Percentiles rank a stretch among this genome's conserved stretches.
phyloP scores from a whole-genome alignment of 2,888 invertebrate genomes.

The Limnephilus lunatus region DNA sequence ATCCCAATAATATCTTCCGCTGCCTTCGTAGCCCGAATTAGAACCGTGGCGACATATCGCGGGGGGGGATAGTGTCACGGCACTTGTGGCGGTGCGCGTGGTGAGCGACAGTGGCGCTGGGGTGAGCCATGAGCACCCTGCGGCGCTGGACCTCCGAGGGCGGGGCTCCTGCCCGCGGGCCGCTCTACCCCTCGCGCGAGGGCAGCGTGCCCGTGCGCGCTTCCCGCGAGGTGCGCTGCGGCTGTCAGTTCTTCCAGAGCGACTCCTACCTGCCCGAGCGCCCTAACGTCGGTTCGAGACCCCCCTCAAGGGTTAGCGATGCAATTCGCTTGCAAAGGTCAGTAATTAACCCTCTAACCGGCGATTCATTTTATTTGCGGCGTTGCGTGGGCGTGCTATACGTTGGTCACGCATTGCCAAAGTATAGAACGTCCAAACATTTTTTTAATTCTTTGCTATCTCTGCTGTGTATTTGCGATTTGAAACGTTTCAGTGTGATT shows the following conservation, averaged over 20 bases:
- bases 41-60: constrained; percentile 53
- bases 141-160: constrained; percentile 85
- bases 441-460: background rate
- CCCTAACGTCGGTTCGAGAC: constrained; percentile 36
- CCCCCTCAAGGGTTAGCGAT: constrained; percentile 40
- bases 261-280: constrained; percentile 88
- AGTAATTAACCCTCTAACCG: constrained; percentile 36
- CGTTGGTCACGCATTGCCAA: background rate
- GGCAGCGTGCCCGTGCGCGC: constrained; percentile 84
- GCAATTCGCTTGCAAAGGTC: constrained; percentile 51
- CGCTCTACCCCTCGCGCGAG: constrained; percentile 83
- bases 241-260: constrained; percentile 90
- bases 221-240: constrained; percentile 90
- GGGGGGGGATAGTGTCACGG: constrained; percentile 49
- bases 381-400: background rate
- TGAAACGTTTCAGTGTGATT: background rate
- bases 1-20: constrained; percentile 57
- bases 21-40: constrained; percentile 56
- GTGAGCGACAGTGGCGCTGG: constrained; percentile 8
- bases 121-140: constrained; percentile 70
- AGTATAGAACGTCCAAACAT: too few species aligned
- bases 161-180: constrained; percentile 79
- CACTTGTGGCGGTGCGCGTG: constrained; percentile 23
- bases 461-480: background rate
- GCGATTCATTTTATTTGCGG: background rate